Conservation (phyloP, 2,113 vertebrate species). For the Oryzias celebensis region DNA sequence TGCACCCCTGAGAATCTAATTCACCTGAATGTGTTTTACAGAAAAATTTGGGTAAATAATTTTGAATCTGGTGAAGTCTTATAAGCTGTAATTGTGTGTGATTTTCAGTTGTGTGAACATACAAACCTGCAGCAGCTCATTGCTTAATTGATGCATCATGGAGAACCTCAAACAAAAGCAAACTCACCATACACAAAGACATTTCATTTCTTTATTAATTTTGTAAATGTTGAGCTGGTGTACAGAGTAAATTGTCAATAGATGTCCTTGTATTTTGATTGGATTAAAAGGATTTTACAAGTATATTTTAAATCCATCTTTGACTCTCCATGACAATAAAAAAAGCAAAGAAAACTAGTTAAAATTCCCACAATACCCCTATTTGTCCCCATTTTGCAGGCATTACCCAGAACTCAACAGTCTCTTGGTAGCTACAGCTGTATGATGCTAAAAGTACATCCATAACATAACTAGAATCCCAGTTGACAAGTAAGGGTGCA, state of each 20-base stretch:
- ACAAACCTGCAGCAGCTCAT: not conserved
- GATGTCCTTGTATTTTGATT: slow-evolving; percentile 75
- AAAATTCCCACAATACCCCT: slow-evolving; percentile 75
- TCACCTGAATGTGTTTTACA: too few relatives aligned
- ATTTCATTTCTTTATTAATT: slow-evolving; percentile 86
- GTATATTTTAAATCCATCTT: slow-evolving; percentile 73
- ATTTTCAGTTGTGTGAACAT: not conserved
- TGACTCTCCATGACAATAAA: slow-evolving; percentile 79
- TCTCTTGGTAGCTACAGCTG: slow-evolving; percentile 80
- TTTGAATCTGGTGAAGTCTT: not conserved
- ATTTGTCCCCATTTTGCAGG: slow-evolving; percentile 75
- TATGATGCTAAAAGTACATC: slow-evolving; percentile 81
- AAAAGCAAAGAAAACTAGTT: slow-evolving; percentile 76
- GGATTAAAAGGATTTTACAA: slow-evolving; percentile 79
- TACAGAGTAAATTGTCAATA: slow-evolving; percentile 83
- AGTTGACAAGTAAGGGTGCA: slow-evolving; percentile 81
- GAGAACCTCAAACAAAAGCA: slow-evolving; percentile 37
- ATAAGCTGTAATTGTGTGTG: not conserved
- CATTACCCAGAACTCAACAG: slow-evolving; percentile 79
- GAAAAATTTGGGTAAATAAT: not conserved
- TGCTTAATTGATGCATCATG: too few relatives aligned
- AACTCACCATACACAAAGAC: slow-evolving; percentile 59
- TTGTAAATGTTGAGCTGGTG: slow-evolving; percentile 87
- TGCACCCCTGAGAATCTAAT: too few relatives aligned
- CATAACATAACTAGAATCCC: slow-evolving; percentile 82